phyloP scores from a whole-genome alignment of 1,140 invertebrate species.

The Drosophila pseudoobscura region DNA sequence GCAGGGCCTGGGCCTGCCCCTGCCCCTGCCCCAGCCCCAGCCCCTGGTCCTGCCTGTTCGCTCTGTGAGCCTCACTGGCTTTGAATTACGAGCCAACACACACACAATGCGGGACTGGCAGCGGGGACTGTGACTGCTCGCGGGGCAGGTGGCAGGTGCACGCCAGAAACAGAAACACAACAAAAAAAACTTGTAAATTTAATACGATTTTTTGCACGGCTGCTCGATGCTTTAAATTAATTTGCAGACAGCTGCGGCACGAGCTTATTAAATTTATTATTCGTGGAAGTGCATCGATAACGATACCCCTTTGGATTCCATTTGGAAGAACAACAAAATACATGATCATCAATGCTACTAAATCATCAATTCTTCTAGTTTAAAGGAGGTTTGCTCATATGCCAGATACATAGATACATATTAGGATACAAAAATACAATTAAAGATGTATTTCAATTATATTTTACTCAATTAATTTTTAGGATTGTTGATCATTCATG shows the following conservation, averaged over 20 bases:
- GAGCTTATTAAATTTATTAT: constrained; percentile 50
- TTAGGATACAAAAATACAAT: no score
- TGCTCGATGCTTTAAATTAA: constrained; percentile 57
- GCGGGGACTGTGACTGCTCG: not conserved
- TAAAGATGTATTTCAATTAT: no score
- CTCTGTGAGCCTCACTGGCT: constrained; percentile 54
- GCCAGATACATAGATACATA: no score
- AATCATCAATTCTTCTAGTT: no score
- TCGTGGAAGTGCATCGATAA: constrained; percentile 16
- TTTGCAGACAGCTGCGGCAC: constrained; percentile 43
- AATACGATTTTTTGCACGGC: constrained; percentile 46
- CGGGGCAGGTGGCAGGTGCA: not conserved
- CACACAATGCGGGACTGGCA: constrained; percentile 28
- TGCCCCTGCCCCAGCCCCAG: not conserved
- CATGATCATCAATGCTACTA: no score
- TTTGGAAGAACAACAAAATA: no score
- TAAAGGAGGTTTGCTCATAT: no score
- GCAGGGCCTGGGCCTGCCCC: constrained; percentile 19
- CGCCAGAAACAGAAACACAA: not conserved
- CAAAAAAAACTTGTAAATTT: constrained; percentile 51
- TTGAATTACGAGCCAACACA: constrained; percentile 49
- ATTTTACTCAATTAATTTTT: no score
- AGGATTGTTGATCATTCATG: no score
- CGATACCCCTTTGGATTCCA: no score
- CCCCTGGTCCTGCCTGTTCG: constrained; percentile 1